phyloP scores from a whole-genome alignment of 2,797 vertebrate species.

The Neosalanx taihuensis region DNA sequence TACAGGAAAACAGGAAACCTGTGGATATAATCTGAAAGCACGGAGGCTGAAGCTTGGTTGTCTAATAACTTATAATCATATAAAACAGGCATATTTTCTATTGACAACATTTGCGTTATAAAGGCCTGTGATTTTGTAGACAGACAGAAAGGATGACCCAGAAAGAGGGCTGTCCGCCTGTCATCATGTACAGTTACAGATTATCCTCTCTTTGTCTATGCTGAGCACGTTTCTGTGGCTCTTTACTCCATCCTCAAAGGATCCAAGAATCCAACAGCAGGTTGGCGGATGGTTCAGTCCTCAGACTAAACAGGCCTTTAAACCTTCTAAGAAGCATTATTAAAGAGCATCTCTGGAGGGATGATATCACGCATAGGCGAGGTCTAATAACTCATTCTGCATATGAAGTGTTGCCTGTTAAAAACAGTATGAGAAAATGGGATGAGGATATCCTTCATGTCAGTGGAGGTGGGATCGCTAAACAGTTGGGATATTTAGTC shows the following conservation, averaged over 20 bases:
- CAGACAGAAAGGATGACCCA: slow-evolving; percentile 27
- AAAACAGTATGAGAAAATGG: neutral
- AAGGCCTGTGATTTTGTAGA: neutral
- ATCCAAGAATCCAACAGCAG: neutral
- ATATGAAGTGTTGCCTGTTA: neutral
- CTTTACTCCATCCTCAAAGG: too few species aligned
- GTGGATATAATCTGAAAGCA: neutral
- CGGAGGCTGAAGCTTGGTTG: neutral
- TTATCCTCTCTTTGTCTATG: slow-evolving; percentile 1
- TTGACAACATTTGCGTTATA: neutral
- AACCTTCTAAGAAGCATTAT: neutral
- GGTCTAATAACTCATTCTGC: neutral
- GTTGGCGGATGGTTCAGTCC: neutral
- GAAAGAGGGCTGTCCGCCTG: slow-evolving; percentile 23
- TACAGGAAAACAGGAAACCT: slow-evolving; percentile 10
- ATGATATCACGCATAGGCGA: neutral
- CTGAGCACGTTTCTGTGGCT: slow-evolving; percentile 5
- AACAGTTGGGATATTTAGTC: too few species aligned
- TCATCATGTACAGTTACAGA: slow-evolving; percentile 5
- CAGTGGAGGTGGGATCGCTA: too few species aligned
- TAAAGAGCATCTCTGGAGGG: neutral
- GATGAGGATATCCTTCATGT: too few species aligned
- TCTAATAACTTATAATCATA: neutral
- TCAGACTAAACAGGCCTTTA: neutral
- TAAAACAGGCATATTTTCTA: neutral